Percentiles rank a stretch among this genome's conserved stretches.
Conservation (phyloP, 2,113 vertebrate genomes). For the Oreochromis spilurus region DNA sequence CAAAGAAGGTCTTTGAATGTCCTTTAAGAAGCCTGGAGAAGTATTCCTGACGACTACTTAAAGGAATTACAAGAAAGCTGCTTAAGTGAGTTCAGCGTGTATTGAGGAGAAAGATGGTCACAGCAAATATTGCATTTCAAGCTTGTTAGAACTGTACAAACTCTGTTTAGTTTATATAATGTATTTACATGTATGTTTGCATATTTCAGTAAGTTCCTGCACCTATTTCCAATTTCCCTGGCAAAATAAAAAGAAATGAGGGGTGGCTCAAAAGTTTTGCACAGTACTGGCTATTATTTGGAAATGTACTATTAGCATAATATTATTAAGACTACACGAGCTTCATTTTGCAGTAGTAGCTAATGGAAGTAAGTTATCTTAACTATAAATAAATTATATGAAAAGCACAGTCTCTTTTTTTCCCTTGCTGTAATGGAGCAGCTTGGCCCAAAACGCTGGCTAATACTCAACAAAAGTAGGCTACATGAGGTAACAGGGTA, state of each 20-base stretch:
- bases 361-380: background rate
- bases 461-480: background rate
- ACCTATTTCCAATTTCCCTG: background rate
- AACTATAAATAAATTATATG: background rate
- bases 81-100: background rate
- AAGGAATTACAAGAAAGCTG: background rate
- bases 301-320: background rate
- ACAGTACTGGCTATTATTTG: background rate
- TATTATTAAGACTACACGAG: background rate
- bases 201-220: background rate
- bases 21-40: background rate
- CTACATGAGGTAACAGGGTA: background rate
- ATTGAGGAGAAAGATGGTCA: background rate
- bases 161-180: background rate
- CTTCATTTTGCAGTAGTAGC: background rate
- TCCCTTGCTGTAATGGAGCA: background rate
- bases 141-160: background rate
- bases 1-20: background rate
- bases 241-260: background rate
- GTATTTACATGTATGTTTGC: background rate
- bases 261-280: background rate
- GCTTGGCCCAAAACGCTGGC: background rate
- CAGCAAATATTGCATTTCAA: background rate
- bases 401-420: background rate
- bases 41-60: background rate